A percentile compares a stretch with the other conserved stretches of the same genome.
These are phyloP conservation scores for Dasyurus viverrinus DNA, from an alignment of 2,113 vertebrate species.

Conservation along the genomic window DNA sequence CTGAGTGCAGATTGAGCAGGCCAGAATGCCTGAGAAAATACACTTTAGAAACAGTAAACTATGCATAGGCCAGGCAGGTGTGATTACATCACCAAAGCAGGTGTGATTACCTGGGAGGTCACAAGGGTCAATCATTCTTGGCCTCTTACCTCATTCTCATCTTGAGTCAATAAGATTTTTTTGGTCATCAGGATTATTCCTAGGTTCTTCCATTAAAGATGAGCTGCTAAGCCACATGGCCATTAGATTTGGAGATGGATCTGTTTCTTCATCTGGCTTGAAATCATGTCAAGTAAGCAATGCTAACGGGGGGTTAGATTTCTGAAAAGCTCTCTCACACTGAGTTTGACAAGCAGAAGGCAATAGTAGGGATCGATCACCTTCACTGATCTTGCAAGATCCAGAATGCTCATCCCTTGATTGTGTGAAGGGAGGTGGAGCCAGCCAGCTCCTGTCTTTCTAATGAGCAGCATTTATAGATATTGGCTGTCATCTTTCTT, in stretches of 20 bases:
- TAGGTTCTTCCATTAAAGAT: conserved; percentile 40
- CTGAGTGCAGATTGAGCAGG: too few species aligned
- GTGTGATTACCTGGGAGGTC: too few species aligned
- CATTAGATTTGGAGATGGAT: conserved; percentile 74
- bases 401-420: background rate
- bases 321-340: background rate
- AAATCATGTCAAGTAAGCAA: conserved; percentile 83
- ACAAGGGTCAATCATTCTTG: background rate
- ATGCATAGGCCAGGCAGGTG: too few species aligned
- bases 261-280: conserved; percentile 83
- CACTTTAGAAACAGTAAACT: too few species aligned
- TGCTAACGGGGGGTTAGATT: fast-evolving
- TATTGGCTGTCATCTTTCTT: too few species aligned
- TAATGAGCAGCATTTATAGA: background rate
- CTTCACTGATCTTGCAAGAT: background rate
- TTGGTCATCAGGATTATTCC: conserved; percentile 45
- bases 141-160: background rate
- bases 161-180: fast-evolving
- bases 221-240: conserved; percentile 76
- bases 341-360: background rate
- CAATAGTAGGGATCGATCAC: background rate
- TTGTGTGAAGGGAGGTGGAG: background rate
- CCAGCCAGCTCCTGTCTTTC: background rate
- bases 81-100: too few species aligned
- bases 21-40: too few species aligned